These are phyloP conservation scores for Gambelia wislizenii DNA, from an alignment of 2,797 vertebrate genomes.

Conservation along the genomic window DNA sequence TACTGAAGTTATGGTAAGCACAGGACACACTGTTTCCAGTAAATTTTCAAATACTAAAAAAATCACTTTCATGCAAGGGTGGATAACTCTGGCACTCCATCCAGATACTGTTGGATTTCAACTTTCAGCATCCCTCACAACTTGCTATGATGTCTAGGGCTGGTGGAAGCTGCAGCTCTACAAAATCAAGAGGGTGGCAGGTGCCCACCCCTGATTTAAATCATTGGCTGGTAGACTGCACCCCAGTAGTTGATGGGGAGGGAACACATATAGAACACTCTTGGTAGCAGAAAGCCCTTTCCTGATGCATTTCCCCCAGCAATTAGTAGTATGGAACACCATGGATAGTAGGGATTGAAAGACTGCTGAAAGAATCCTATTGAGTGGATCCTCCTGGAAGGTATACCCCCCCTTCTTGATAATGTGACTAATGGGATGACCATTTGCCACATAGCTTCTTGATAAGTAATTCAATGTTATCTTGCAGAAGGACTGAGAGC, in stretches of 20 bases:
- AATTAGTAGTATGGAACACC: background rate
- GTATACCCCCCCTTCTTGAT: background rate
- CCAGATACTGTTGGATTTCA: background rate
- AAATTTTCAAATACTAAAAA: background rate
- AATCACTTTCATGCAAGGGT: background rate
- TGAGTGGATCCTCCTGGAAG: background rate
- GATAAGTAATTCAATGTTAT: background rate
- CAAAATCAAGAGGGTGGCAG: background rate
- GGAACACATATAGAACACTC: background rate
- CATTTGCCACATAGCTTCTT: background rate
- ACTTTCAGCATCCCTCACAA: background rate
- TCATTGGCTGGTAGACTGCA: background rate
- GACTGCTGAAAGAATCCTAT: background rate
- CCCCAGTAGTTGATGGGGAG: background rate
- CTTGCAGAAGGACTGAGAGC: background rate
- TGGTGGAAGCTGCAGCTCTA: background rate
- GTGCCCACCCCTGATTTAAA: background rate
- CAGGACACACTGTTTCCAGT: too few relatives aligned
- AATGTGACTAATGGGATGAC: background rate
- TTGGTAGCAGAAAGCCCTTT: background rate
- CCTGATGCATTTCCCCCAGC: background rate
- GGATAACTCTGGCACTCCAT: background rate
- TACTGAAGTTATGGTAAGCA: background rate
- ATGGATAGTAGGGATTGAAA: background rate
- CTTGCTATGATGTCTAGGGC: background rate